Evolutionary conservation across 2,888 invertebrate species (phyloP), one percentile per base, ranked within the genome.

Genomic region (Chironomus tentans): DNA sequence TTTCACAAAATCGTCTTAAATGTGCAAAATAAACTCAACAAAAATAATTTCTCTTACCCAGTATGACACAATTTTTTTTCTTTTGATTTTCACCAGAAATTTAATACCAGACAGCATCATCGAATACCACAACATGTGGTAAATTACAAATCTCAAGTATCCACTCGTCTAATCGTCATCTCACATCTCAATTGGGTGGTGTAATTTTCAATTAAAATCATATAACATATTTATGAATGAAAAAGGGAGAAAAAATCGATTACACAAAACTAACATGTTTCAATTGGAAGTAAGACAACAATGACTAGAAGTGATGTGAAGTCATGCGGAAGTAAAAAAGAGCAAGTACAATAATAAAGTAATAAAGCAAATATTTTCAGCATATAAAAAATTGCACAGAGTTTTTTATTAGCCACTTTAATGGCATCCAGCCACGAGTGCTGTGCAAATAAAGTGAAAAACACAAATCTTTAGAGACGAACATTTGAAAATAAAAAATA

Each of bases 101-200:
- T 38, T 38, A 38, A 38, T 56, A 18, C 56, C 15, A 50, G 18
- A 18, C 7, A 15, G 56, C 56, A 18, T 15, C 56, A 56, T 15
- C 18, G n/a, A 56, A 6, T 56, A n/a, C 56, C 18, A 56, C 74
- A 7, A 50, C 74, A 74, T 74, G 74, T 74, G 74, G 74, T 74
- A 74, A 68, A 74, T 74, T 74, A 65, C 74, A 47, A 28, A 62
- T 74, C 18, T 68, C 24, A 74, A 74, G 68, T 47, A 62, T 62
- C 28, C 62, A 72, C 72, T 72, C 38, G 24, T n/a, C 13, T 24
- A 72, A 72, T 72, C 61, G 38, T 38, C n/a, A 4, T 18, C 24
- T 68, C 68, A 65, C 13, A 24, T 15, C 5, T 38, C 56, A 50
- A 15, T 6, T 56, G 21, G 38, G 28, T 70, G 47, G 70, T 72